Conservation (phyloP, 2,797 vertebrate genomes). For the Rousettus madagascariensis region DNA sequence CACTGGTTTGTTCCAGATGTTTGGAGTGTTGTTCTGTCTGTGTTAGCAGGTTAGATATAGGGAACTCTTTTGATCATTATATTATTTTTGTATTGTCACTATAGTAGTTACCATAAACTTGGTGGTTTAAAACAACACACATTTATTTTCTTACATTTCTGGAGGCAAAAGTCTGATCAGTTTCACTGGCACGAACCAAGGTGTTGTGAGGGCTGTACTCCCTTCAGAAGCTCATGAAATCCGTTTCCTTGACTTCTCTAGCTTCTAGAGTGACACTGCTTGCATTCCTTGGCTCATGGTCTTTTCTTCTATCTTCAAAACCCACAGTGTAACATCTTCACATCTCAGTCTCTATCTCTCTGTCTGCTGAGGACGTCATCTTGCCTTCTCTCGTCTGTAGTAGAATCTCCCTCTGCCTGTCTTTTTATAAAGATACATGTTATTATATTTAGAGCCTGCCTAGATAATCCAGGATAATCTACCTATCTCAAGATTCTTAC, state of each 20-base stretch:
- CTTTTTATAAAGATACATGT: neutral
- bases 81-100: neutral
- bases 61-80: neutral
- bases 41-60: neutral
- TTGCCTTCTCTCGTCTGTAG: neutral
- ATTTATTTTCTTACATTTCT: conserved; percentile 9
- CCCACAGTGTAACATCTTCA: neutral
- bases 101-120: neutral
- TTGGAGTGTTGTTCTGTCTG: neutral
- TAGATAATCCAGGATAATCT: neutral
- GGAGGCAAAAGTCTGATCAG: neutral
- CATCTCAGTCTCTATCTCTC: neutral
- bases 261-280: neutral
- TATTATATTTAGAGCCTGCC: neutral
- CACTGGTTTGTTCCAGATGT: neutral
- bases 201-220: neutral
- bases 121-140: neutral
- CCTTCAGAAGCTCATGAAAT: neutral
- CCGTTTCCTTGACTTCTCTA: neutral
- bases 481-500: neutral
- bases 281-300: neutral
- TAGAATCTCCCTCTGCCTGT: neutral
- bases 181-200: neutral
- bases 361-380: neutral
- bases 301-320: neutral